A percentile compares a stretch with the other conserved stretches of the same genome.
phyloP scores from a whole-genome alignment of 2,113 vertebrate genomes.

The Tapirus terrestris region DNA sequence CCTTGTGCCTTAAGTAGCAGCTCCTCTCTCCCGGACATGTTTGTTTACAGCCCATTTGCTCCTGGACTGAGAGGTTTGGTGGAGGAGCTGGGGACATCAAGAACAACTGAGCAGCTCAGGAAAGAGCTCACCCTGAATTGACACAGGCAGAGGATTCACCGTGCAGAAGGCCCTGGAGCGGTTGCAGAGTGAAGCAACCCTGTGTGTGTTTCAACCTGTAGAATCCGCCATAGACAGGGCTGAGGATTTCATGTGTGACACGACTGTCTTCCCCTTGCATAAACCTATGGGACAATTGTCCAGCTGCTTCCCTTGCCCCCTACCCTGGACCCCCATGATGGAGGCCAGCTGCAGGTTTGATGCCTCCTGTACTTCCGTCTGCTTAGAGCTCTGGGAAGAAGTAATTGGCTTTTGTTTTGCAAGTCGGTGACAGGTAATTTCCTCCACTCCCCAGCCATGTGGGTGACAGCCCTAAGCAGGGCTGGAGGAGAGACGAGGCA shows the following conservation, averaged over 20 bases:
- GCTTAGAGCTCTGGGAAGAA: neutral
- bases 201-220: rapidly evolving
- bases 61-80: neutral
- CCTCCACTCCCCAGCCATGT: neutral
- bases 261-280: rapidly evolving
- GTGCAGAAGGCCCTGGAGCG: neutral
- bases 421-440: slow-evolving; percentile 36
- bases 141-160: rapidly evolving
- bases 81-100: neutral
- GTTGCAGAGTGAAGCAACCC: rapidly evolving
- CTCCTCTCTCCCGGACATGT: neutral
- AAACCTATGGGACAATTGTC: rapidly evolving
- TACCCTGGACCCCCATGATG: neutral
- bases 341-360: neutral
- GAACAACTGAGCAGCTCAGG: neutral
- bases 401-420: neutral
- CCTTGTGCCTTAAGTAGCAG: neutral
- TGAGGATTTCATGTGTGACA: neutral
- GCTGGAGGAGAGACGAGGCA: rapidly evolving
- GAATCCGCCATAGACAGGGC: rapidly evolving
- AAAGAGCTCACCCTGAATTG: neutral
- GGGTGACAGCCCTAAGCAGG: neutral
- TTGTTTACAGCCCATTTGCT: neutral
- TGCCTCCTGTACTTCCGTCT: neutral
- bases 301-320: too few relatives aligned